Evolutionary conservation across 1,140 invertebrate genomes (phyloP).

Genomic region (Drosophila lacteicornis): DNA sequence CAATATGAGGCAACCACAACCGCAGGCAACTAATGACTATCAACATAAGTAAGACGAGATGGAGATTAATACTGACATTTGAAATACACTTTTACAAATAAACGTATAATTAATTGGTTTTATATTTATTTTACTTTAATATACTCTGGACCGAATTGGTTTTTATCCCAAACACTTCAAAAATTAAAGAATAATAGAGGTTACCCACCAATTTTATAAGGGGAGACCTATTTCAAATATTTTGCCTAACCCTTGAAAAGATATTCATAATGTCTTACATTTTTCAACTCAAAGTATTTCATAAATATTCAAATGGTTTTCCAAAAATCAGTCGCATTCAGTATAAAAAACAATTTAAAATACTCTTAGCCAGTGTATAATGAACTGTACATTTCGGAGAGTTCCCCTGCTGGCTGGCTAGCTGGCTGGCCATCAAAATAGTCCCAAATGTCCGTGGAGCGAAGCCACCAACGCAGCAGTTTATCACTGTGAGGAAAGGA

Average conservation of each 20-base stretch:
- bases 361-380: slow-evolving; percentile 28
- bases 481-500: slow-evolving; percentile 46
- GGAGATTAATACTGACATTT: background rate
- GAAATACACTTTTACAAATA: background rate
- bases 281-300: background rate
- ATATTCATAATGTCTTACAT: background rate
- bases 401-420: background rate
- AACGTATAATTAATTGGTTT: too few relatives aligned
- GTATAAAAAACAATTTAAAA: background rate
- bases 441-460: slow-evolving; percentile 42
- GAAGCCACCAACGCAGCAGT: slow-evolving; percentile 48
- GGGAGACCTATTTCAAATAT: too few relatives aligned
- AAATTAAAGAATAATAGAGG: background rate
- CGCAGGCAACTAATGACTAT: slow-evolving; percentile 46
- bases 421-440: slow-evolving; percentile 35
- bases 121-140: background rate
- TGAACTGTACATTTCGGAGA: slow-evolving; percentile 32
- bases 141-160: background rate
- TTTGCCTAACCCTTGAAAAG: background rate
- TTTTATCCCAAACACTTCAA: too few relatives aligned
- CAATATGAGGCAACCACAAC: slow-evolving; percentile 43
- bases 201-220: too few relatives aligned
- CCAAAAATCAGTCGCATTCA: background rate
- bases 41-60: slow-evolving; percentile 25
- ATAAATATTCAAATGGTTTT: background rate